These are phyloP conservation scores for Pollimyrus isidori DNA, from an alignment of 2,113 vertebrate species.

Conservation along the genomic window DNA sequence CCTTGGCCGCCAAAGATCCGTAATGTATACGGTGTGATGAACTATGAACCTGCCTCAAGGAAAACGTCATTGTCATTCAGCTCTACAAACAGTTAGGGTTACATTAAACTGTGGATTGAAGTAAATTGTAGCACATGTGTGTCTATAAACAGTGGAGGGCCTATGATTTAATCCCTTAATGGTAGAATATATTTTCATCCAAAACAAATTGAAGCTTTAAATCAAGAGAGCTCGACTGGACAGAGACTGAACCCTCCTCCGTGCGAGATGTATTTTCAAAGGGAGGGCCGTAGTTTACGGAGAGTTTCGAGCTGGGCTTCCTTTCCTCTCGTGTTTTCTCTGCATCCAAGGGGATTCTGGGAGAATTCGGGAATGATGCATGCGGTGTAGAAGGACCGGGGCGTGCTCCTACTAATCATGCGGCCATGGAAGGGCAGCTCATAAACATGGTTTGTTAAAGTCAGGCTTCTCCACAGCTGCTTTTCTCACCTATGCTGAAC, in stretches of 20 bases:
- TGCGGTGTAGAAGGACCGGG: slow-evolving; percentile 20
- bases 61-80: not conserved
- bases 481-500: slow-evolving; percentile 10
- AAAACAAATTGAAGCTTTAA: not conserved
- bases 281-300: slow-evolving; percentile 20
- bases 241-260: slow-evolving; percentile 32
- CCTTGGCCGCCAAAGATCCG: not conserved
- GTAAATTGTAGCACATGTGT: not conserved
- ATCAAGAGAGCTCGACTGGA: not conserved
- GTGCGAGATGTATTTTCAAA: not conserved
- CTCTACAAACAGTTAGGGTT: not conserved
- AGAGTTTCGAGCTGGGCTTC: slow-evolving; percentile 39
- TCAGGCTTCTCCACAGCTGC: not conserved
- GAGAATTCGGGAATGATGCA: slow-evolving; percentile 33
- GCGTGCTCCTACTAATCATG: slow-evolving; percentile 16
- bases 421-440: not conserved
- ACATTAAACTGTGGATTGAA: not conserved
- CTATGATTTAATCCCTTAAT: slow-evolving; percentile 3
- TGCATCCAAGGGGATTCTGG: slow-evolving; percentile 40
- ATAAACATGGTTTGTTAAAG: not conserved
- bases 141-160: not conserved
- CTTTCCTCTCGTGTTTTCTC: slow-evolving; percentile 40
- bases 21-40: not conserved
- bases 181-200: not conserved
- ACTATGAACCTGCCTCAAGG: not conserved